Conservation (phyloP, 2,797 vertebrate species). For the Cossypha polioptera region DNA sequence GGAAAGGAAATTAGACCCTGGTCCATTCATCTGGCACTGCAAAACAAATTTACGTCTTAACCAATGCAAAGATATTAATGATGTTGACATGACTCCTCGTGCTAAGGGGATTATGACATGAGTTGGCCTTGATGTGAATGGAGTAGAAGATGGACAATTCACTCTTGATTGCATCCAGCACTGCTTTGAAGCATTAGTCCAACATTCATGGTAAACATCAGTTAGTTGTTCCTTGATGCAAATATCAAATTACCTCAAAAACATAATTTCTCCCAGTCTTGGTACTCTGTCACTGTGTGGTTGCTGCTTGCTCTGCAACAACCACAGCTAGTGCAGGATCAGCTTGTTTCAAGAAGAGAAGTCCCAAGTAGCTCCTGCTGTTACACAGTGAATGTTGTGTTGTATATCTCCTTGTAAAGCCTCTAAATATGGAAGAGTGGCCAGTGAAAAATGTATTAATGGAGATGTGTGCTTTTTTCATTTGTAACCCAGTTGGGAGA, state of each 20-base stretch:
- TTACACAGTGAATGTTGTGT: background rate
- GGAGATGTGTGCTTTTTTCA: background rate
- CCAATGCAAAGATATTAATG: background rate
- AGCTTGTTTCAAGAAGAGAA: background rate
- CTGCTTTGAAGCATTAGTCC: background rate
- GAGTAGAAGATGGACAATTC: background rate
- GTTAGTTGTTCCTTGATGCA: background rate
- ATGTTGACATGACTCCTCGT: background rate
- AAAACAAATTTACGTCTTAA: background rate
- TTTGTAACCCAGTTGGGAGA: background rate
- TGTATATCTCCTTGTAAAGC: background rate
- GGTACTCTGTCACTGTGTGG: background rate
- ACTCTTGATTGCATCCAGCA: background rate
- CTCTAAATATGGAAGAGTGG: background rate
- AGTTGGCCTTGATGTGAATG: background rate
- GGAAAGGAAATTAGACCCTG: background rate
- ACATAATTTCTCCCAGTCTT: background rate
- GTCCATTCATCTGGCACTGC: background rate
- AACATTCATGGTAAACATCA: background rate
- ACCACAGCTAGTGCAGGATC: background rate
- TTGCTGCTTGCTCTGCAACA: background rate
- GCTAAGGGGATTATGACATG: background rate
- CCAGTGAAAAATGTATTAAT: background rate
- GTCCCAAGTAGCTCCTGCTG: background rate
- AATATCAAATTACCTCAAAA: background rate